Conservation (phyloP, 1,140 invertebrate genomes). For the Drosophila ananassae region DNA sequence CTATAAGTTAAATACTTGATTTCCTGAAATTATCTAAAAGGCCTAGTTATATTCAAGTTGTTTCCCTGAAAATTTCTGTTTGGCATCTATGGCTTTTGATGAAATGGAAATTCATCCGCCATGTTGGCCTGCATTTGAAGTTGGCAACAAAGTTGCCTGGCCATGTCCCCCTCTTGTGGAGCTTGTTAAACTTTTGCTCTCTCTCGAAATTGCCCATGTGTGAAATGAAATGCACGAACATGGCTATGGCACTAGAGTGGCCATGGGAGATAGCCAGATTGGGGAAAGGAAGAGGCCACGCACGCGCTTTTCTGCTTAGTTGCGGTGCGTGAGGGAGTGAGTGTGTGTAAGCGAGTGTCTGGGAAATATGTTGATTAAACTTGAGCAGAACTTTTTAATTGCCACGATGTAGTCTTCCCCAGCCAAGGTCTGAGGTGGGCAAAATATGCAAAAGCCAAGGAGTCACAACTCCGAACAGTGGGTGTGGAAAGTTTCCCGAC, state of each 20-base stretch:
- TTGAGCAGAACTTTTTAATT: constrained; percentile 78
- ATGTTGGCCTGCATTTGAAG: neutral
- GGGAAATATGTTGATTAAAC: constrained; percentile 80
- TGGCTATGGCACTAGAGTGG: constrained; percentile 35
- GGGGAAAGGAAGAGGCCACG: constrained; percentile 39
- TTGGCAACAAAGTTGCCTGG: constrained; percentile 43
- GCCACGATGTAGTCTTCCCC: constrained; percentile 50
- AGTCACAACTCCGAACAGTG: constrained; percentile 2
- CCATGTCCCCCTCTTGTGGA: constrained; percentile 6
- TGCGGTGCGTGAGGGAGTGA: constrained; percentile 13
- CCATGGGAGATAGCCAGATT: constrained; percentile 12
- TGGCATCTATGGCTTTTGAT: constrained; percentile 25
- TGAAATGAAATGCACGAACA: constrained; percentile 71
- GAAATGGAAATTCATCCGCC: constrained; percentile 33
- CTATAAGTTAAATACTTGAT: too few relatives aligned
- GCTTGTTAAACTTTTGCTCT: constrained; percentile 48
- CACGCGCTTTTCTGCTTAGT: constrained; percentile 58
- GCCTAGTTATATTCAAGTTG: constrained; percentile 33
- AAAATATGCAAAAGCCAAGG: constrained; percentile 29
- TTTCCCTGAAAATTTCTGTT: constrained; percentile 49
- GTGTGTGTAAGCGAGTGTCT: constrained; percentile 23
- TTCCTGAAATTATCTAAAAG: too few relatives aligned
- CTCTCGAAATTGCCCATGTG: constrained; percentile 59
- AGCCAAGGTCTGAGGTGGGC: constrained; percentile 21
- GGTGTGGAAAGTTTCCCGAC: constrained; percentile 32